These are phyloP conservation scores for Psammodynastes pulverulentus DNA, from an alignment of 2,113 vertebrate genomes.

Conservation along the genomic window DNA sequence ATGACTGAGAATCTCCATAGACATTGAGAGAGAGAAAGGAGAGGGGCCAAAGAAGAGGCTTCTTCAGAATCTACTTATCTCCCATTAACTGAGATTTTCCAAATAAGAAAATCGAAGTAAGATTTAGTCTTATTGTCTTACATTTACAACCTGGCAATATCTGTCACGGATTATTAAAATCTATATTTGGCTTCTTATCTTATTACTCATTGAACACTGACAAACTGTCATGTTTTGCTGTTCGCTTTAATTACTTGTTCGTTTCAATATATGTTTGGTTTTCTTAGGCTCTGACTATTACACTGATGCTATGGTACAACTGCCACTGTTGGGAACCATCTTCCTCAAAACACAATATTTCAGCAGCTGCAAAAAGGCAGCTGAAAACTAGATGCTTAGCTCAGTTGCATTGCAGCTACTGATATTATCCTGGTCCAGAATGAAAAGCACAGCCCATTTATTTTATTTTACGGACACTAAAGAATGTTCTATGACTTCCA, in stretches of 20 bases:
- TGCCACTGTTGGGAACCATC: slow-evolving; percentile 21
- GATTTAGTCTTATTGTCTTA: neutral
- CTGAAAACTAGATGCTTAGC: slow-evolving; percentile 38
- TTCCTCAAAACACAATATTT: slow-evolving; percentile 32
- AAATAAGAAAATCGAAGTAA: neutral
- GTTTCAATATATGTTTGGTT: slow-evolving; percentile 52
- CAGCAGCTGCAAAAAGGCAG: slow-evolving; percentile 47
- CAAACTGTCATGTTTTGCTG: slow-evolving; percentile 40
- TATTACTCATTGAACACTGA: slow-evolving; percentile 45
- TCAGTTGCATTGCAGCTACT: slow-evolving; percentile 10
- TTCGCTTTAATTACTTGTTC: slow-evolving; percentile 58
- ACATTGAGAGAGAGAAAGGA: neutral
- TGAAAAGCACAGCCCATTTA: slow-evolving; percentile 26
- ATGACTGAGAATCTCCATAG: too few relatives aligned
- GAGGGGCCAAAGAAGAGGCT: neutral
- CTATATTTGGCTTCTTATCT: slow-evolving; percentile 37
- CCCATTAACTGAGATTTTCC: neutral
- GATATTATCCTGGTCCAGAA: slow-evolving; percentile 25
- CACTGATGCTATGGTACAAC: slow-evolving; percentile 41
- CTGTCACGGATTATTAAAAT: slow-evolving; percentile 36
- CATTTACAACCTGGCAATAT: neutral
- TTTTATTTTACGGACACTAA: slow-evolving; percentile 41
- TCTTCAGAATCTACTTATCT: neutral
- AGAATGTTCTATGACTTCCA: neutral
- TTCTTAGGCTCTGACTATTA: slow-evolving; percentile 38